Evolutionary conservation across 2,888 invertebrate genomes (phyloP), one percentile per base, ranked within the genome.

Genomic region (Quadriops clusia): DNA sequence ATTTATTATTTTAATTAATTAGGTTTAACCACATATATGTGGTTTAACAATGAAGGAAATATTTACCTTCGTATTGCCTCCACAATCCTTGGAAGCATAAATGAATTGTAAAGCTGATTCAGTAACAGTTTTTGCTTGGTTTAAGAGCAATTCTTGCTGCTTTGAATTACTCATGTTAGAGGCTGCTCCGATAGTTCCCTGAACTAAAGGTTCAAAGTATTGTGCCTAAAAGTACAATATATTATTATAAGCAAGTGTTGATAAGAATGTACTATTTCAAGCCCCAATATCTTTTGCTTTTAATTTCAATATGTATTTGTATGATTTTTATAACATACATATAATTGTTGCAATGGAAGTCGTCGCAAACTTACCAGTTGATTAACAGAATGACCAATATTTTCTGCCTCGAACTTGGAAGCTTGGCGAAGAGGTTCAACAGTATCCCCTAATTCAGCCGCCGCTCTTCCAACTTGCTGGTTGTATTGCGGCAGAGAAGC

Each of bases 51-150:
- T n/a, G n/a, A n/a, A n/a, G n/a, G n/a, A 20, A 17, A 27, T 10
- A 40, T 47, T 54, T 38, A 78, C 80, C 60, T 83, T 81, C 0
- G 90, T 86, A 67, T 97, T 97, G 3, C 97, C 97, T 1, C 85
- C 94, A 1, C 86, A 77, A 49, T 89, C 83, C 52, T 89, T 87
- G 2, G 86, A 76, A 0, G 84, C 77, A 42, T 80, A 78, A 26
- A 93, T 70, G 37, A 94, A 66, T 47, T 90, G 85, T 4, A 89
- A 65, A 3, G 85, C 78, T n/a, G 89, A 83, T 64, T 98, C 98
- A 0, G 89, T 74, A 30, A 95, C 91, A 0, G 95, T 94, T 56
- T 95, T 85, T 2, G 89, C 77, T 61, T 93, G 89, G 54, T 94
- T 87, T 37, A 98, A 65, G 30, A 95, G 64, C 25, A 77, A 72